Evolutionary conservation across 30 jellyfish, hydroid and myxozoan genomes (phyloP), one percentile per base, ranked within the genome.

Genomic region (Pelagia noctiluca): DNA sequence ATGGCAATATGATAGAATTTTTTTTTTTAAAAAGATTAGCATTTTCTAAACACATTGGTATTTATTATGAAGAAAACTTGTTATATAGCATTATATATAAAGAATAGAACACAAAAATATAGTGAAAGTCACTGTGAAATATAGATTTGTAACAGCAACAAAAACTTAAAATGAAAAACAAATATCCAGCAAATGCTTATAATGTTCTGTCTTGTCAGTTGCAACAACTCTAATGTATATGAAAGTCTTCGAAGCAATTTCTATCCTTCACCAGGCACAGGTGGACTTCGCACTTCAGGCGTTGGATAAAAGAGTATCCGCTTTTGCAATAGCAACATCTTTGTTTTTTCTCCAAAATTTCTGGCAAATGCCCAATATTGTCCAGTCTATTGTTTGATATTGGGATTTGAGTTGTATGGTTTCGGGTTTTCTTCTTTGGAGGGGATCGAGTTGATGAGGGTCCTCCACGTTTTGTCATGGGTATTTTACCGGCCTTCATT

Each of bases 271-370:
- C 57, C 16, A 42, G 16, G 57, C 57, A 42, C 57, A 42, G 57
- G 57, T 42, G 57, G 12, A 42, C 57, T 42, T 42, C n/a, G 57
- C 12, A 42, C 57, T 42, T 42, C 57, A 42, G 57, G 57, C 57
- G 16, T 42, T 42, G 57, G 16, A 42, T 8, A 42, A 42, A 42
- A 5, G 57, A 42, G 57, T 42, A 42, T 42, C 57, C 57, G 16
- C n/a, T 42, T 42, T 42, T 42, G 57, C 57, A 42, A 42, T 8
- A 16, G 57, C 57, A 8, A 16, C 57, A 42, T 42, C 57, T 42
- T 42, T 5, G 16, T 42, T 42, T 42, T 42, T 16, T 42, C 57
- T 42, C 57, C 57, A 42, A 8, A 42, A 5, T 42, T 16, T 42
- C 57, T 42, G 57, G 12, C 16, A 42, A 42, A 42, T 42, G 16